A percentile compares a stretch with the other conserved stretches of the same genome.
phyloP scores from a whole-genome alignment of 2,797 vertebrate species.

The Hippocampus kuda region DNA sequence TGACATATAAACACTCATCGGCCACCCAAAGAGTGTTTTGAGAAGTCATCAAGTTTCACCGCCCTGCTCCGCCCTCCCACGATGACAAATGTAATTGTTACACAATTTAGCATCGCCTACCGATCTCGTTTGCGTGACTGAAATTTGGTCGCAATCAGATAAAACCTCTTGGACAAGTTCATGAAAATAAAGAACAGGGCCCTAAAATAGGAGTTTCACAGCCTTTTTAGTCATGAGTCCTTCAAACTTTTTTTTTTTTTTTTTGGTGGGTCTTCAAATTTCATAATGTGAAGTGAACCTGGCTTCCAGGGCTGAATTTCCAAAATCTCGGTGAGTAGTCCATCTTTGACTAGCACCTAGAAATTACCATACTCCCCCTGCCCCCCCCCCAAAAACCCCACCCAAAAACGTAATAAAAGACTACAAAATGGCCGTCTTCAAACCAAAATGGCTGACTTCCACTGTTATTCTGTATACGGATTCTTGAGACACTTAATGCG shows the following conservation, averaged over 20 bases:
- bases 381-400: too few relatives aligned
- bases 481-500: too few relatives aligned
- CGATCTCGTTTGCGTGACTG: background rate
- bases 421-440: too few relatives aligned
- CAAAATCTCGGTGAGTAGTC: background rate
- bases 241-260: too few relatives aligned
- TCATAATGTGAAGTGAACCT: background rate
- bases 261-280: background rate
- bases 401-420: too few relatives aligned
- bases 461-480: too few relatives aligned
- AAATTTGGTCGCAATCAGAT: background rate
- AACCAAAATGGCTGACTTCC: too few relatives aligned
- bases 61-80: background rate
- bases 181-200: background rate
- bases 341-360: background rate
- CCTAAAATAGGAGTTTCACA: background rate
- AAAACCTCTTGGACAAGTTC: background rate
- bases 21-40: background rate
- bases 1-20: background rate
- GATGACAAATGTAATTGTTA: background rate
- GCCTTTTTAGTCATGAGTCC: background rate
- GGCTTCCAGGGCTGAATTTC: background rate
- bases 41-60: background rate
- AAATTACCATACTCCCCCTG: too few relatives aligned
- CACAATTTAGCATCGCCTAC: background rate